Conservation (phyloP, 2,113 vertebrate genomes). For the Gallinago jamesoni region DNA sequence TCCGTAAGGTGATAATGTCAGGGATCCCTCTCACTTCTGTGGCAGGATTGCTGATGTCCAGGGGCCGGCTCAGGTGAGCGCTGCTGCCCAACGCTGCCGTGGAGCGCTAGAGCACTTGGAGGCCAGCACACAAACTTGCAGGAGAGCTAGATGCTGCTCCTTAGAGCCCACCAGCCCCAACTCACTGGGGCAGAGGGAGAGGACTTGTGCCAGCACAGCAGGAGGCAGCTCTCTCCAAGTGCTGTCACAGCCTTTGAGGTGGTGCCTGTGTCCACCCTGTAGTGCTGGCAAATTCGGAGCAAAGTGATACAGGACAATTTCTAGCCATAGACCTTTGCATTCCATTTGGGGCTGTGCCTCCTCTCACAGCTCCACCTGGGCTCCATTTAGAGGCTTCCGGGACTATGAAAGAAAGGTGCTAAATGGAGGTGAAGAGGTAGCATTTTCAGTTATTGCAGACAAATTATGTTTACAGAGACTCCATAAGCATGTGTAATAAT, state of each 20-base stretch:
- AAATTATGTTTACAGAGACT: neutral
- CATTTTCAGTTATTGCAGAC: neutral
- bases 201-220: neutral
- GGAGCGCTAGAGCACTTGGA: neutral
- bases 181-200: neutral
- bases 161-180: neutral
- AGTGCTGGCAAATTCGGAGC: neutral
- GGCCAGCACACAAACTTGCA: neutral
- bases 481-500: neutral
- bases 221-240: neutral
- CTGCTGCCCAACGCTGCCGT: neutral
- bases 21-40: neutral
- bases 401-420: neutral
- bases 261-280: neutral
- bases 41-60: neutral
- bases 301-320: neutral
- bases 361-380: neutral
- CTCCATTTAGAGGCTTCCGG: neutral
- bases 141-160: neutral
- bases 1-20: rapidly evolving
- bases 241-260: neutral
- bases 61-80: neutral
- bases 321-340: neutral
- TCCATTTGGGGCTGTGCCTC: neutral
- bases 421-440: neutral